A percentile compares a stretch with the other conserved stretches of the same genome.
These are phyloP conservation scores for Scalopus aquaticus DNA, from an alignment of 2,113 vertebrate species.

Conservation along the genomic window DNA sequence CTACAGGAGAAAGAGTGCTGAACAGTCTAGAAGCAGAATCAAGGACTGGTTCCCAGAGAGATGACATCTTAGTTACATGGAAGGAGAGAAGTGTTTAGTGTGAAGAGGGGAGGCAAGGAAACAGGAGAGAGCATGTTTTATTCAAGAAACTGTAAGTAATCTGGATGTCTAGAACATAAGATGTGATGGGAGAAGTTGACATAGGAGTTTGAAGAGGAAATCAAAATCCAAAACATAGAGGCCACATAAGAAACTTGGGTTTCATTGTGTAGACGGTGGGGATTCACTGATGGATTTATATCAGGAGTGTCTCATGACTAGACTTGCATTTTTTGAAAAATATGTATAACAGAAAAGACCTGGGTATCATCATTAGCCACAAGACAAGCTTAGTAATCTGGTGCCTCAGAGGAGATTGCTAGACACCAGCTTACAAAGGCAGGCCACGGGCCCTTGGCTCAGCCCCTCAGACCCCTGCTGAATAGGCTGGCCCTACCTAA, in stretches of 20 bases:
- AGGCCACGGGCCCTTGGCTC: neutral
- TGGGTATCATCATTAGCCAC: neutral
- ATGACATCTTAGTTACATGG: neutral
- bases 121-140: neutral
- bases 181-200: neutral
- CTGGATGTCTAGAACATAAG: neutral
- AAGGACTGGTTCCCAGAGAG: neutral
- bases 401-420: neutral
- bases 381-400: neutral
- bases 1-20: neutral
- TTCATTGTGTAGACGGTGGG: neutral
- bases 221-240: neutral
- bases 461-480: neutral
- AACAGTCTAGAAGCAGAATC: neutral
- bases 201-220: neutral
- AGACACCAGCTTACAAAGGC: neutral
- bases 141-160: neutral
- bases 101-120: neutral
- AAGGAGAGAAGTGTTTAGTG: neutral
- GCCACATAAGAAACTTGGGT: neutral
- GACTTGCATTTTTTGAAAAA: neutral
- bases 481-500: neutral
- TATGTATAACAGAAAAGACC: neutral
- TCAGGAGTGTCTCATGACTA: neutral
- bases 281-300: neutral